Evolutionary conservation across 2,113 vertebrate genomes (phyloP).

Genomic region (Peucedramus taeniatus): DNA sequence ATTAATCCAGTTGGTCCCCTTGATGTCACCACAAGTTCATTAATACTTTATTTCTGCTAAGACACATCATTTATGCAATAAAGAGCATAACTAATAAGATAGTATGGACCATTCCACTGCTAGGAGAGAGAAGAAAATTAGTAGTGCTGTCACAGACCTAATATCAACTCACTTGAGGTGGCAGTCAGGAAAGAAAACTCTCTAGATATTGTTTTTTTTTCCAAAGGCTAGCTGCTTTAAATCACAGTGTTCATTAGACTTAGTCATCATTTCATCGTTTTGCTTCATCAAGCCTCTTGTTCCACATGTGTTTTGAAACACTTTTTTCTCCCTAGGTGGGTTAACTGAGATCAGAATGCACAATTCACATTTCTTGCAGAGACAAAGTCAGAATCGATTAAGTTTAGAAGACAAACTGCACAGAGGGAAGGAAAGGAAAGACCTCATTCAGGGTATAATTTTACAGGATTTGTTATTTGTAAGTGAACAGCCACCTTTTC

Average conservation of each 20-base stretch:
- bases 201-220: background rate
- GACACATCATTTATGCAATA: background rate
- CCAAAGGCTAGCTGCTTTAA: background rate
- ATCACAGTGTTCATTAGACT: background rate
- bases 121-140: background rate
- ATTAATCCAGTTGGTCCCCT: background rate
- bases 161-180: background rate
- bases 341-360: conserved; percentile 2
- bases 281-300: background rate
- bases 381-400: background rate
- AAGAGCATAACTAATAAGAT: background rate
- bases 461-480: background rate
- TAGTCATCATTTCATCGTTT: background rate
- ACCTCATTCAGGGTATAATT: background rate
- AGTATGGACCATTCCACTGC: background rate
- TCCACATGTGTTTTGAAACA: background rate
- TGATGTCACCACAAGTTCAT: background rate
- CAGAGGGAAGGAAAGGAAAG: background rate
- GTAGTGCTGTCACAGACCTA: background rate
- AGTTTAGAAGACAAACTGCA: conserved; percentile 1
- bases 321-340: background rate
- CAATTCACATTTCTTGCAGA: background rate
- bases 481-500: background rate
- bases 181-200: background rate
- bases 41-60: background rate